Conservation (phyloP, 2,113 vertebrate genomes). For the Pholis gunnellus region DNA sequence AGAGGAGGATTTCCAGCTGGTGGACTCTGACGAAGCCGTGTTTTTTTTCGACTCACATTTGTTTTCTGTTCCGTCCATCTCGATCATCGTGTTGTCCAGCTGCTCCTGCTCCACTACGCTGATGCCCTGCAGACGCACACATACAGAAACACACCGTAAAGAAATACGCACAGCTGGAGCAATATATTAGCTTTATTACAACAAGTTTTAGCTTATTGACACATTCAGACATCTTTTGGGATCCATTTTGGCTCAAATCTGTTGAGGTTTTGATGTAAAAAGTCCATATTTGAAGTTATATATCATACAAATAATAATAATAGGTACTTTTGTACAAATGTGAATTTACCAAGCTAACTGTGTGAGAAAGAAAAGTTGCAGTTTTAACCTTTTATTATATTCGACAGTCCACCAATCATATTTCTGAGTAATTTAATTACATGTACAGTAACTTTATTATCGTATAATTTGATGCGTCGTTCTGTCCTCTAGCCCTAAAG, state of each 20-base stretch:
- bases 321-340: not conserved
- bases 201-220: not conserved
- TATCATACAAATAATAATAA: too few relatives aligned
- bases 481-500: too few relatives aligned
- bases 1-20: slow-evolving; percentile 2
- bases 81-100: slow-evolving; percentile 93
- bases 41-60: slow-evolving; percentile 88
- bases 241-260: not conserved
- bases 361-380: not conserved
- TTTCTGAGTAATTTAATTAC: too few relatives aligned
- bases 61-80: slow-evolving; percentile 96
- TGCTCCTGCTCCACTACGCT: slow-evolving; percentile 95
- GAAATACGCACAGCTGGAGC: not conserved
- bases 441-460: too few relatives aligned
- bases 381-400: too few relatives aligned
- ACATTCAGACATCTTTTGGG: not conserved
- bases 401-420: too few relatives aligned
- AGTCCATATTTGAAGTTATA: too few relatives aligned
- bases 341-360: not conserved
- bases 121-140: slow-evolving; percentile 83
- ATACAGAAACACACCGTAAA: not conserved
- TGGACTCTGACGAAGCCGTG: not conserved
- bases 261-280: too few relatives aligned
- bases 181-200: not conserved
- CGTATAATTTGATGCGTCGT: too few relatives aligned